Base-by-base conservation (phyloP, 2,113 vertebrate species). In the Cariama cristata region DNA sequence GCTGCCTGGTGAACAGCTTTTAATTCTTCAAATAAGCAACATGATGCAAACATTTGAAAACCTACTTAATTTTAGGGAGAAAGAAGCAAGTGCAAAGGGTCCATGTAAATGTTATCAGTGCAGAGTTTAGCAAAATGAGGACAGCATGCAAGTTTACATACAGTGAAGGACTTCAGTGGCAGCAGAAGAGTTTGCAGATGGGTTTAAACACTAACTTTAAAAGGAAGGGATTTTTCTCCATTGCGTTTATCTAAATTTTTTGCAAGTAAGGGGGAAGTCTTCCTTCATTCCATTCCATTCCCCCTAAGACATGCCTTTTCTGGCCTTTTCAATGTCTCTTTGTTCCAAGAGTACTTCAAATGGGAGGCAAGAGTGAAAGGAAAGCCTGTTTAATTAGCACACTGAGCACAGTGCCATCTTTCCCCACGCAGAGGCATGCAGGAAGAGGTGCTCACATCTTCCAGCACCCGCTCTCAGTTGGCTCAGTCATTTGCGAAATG, bases 351-450 rank as follows among this genome's bases (percentile, higher is more conserved):
- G 30, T 20, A 38, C 14, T 90, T 71, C 52, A 67, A 66, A 86
- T 11, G 18, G 60, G 52, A 92, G 15, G 47, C 44, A 55, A 44
- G 59, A 79, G 60, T 1, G 1, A 80, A 88, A 95, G 62, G 49
- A 60, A 88, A 92, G 72, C 44, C 84, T 69, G 47, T 42, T 88
- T 66, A 93, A 92, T 94, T 66, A 95, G 90, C 50, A 73, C 45
- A 32, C n/a, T 20, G 53, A 93, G 53, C 42, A 76, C 14, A 2
- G 38, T 74, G 67, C 79, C 82, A 74, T 69, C 50, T 45, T 77
- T 62, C 55, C 53, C 71, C 68, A 67, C 0, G 1, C 79, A 74
- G 58, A 38, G 30, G 19, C 50, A 27, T 2, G 15, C 35, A 35
- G 92, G 52, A 92, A 92, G 86, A 91, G 83, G 76, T 40, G 84